A percentile compares a stretch with the other conserved stretches of the same genome.
phyloP scores from a whole-genome alignment of 2,113 vertebrate species.

The Acrocephalus kingi region DNA sequence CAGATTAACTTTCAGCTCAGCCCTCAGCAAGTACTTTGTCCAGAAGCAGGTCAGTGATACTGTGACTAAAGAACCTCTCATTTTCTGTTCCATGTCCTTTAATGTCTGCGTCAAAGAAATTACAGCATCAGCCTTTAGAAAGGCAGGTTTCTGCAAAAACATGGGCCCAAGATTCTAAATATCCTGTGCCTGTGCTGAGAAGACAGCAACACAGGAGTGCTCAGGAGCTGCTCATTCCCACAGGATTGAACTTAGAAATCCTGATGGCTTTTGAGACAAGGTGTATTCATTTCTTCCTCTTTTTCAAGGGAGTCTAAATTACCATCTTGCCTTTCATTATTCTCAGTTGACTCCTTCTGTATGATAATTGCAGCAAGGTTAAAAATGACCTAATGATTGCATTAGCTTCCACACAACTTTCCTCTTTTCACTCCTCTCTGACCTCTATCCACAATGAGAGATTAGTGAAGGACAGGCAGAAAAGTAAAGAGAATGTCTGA shows the following conservation, averaged over 20 bases:
- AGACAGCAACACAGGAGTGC: background rate
- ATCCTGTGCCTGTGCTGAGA: background rate
- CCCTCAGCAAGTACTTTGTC: background rate
- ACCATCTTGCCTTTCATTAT: constrained; percentile 3
- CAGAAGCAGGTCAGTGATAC: background rate
- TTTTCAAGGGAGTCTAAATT: constrained; percentile 32
- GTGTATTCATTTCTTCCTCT: background rate
- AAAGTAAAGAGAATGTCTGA: constrained; percentile 39
- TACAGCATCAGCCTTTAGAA: background rate
- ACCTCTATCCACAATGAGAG: constrained; percentile 28
- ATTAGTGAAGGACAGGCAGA: constrained; percentile 39
- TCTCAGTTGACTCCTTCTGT: constrained; percentile 9
- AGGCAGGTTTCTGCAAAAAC: background rate
- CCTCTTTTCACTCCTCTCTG: constrained; percentile 3
- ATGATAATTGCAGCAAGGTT: constrained; percentile 46
- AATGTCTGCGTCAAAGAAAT: background rate
- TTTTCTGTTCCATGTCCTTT: background rate
- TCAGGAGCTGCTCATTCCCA: background rate
- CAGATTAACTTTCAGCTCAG: background rate
- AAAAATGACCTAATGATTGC: constrained; percentile 54
- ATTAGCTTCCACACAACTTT: constrained; percentile 46
- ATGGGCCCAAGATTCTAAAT: background rate
- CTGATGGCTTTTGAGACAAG: background rate
- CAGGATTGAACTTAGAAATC: background rate
- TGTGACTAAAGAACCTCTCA: background rate